These are phyloP conservation scores for Phyto melanocephala DNA, from an alignment of 2,888 invertebrate genomes.

Conservation along the genomic window DNA sequence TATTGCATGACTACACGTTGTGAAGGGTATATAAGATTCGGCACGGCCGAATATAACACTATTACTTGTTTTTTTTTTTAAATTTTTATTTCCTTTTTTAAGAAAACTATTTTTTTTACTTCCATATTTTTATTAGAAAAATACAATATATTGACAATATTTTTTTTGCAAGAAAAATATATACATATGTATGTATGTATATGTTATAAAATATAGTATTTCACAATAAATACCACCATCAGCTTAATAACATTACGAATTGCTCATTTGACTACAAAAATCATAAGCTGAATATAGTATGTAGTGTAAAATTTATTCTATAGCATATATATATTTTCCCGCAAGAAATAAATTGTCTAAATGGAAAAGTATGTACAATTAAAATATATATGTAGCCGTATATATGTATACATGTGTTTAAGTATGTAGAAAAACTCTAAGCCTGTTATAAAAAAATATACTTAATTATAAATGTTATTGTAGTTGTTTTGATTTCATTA, in stretches of 20 bases:
- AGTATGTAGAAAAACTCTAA: conserved; percentile 3
- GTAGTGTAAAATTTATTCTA: neutral
- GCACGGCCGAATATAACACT: too few relatives aligned
- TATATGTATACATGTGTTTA: neutral
- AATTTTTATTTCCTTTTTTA: too few relatives aligned
- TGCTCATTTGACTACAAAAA: neutral
- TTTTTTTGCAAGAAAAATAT: neutral
- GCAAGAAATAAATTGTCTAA: neutral
- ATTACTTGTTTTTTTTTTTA: too few relatives aligned
- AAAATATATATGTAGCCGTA: neutral
- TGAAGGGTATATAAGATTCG: too few relatives aligned
- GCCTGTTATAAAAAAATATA: conserved; percentile 11
- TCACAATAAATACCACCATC: neutral
- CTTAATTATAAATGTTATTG: conserved; percentile 4
- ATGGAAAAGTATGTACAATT: neutral
- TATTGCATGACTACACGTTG: too few relatives aligned
- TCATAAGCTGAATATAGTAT: neutral
- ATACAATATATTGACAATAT: neutral
- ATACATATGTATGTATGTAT: too few relatives aligned
- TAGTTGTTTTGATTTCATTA: neutral
- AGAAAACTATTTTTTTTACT: too few relatives aligned
- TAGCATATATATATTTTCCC: neutral
- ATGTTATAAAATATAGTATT: neutral
- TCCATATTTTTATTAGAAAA: too few relatives aligned
- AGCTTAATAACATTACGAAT: neutral